phyloP scores from a whole-genome alignment of 1,140 invertebrate species.

The Drosophila nigromelanica region DNA sequence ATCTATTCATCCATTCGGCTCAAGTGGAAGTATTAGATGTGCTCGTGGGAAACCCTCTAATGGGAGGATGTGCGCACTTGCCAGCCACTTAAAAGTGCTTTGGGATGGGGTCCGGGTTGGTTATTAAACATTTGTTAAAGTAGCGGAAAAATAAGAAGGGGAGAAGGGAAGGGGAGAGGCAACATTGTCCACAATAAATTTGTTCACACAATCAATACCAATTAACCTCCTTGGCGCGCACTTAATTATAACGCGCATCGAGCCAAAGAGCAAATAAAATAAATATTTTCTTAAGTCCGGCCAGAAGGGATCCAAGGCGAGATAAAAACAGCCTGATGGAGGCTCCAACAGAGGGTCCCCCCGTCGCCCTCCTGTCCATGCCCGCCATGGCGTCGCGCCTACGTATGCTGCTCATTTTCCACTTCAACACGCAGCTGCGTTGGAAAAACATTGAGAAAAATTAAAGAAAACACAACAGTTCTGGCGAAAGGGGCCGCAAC shows the following conservation, averaged over 20 bases:
- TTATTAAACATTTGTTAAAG: conserved; percentile 21
- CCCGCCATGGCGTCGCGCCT: conserved; percentile 9
- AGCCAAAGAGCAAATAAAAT: conserved; percentile 47
- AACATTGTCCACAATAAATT: conserved; percentile 38
- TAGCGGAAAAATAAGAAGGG: neutral
- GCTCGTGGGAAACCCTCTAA: conserved; percentile 44
- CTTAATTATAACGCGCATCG: conserved; percentile 45
- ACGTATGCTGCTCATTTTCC: conserved; percentile 52
- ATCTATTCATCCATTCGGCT: conserved; percentile 1
- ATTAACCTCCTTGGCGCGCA: conserved; percentile 64
- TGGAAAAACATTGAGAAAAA: conserved; percentile 46
- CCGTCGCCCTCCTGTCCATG: neutral
- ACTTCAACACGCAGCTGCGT: conserved; percentile 60
- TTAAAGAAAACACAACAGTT: conserved; percentile 40
- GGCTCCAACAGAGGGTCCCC: conserved; percentile 1
- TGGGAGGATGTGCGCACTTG: conserved; percentile 42
- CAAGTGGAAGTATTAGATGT: conserved; percentile 9
- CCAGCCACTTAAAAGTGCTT: conserved; percentile 33
- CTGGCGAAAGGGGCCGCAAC: neutral
- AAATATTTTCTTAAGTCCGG: conserved; percentile 56
- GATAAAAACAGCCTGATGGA: conserved; percentile 16
- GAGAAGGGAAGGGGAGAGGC: neutral
- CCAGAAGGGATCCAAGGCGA: conserved; percentile 23
- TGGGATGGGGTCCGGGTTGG: conserved; percentile 3
- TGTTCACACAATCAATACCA: conserved; percentile 65